Evolutionary conservation across 2,888 invertebrate species (phyloP).

Genomic region (Rhorus exstirpatorius): DNA sequence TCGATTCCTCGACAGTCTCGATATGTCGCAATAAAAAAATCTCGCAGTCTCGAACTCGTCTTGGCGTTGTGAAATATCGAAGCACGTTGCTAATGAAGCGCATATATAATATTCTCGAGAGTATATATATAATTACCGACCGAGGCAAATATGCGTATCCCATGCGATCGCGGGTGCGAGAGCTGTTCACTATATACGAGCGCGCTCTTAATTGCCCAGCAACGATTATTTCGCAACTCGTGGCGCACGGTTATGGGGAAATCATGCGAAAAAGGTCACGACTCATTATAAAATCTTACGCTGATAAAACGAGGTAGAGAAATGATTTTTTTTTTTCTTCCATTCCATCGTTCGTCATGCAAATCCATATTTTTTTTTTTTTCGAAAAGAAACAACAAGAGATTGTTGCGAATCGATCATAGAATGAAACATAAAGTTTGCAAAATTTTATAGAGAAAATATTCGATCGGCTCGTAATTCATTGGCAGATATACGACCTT

Average conservation of each 20-base stretch:
- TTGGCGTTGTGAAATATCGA: slow-evolving; percentile 81
- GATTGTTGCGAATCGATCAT: too few species aligned
- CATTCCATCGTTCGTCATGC: background rate
- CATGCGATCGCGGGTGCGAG: slow-evolving; percentile 62
- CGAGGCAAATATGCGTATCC: slow-evolving; percentile 12
- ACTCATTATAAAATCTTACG: slow-evolving; percentile 65
- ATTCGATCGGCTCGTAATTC: too few species aligned
- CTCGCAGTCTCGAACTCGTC: slow-evolving; percentile 72
- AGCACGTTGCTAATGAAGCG: slow-evolving; percentile 61
- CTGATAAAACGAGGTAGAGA: slow-evolving; percentile 38
- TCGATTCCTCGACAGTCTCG: slow-evolving; percentile 79
- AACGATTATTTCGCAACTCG: slow-evolving; percentile 75
- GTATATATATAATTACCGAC: slow-evolving; percentile 83
- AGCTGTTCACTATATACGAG: slow-evolving; percentile 80
- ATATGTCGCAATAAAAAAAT: slow-evolving; percentile 80
- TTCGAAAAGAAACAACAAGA: too few species aligned
- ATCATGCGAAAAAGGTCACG: slow-evolving; percentile 70
- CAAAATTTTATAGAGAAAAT: too few species aligned
- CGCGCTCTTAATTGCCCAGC: slow-evolving; percentile 68
- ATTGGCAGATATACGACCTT: too few species aligned
- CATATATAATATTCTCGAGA: slow-evolving; percentile 66
- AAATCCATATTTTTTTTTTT: background rate
- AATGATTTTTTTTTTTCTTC: slow-evolving; percentile 34
- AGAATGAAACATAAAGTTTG: too few species aligned
- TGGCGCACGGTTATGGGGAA: slow-evolving; percentile 54